Evolutionary conservation across 1,140 invertebrate species (phyloP).

Genomic region (Formica exsecta): DNA sequence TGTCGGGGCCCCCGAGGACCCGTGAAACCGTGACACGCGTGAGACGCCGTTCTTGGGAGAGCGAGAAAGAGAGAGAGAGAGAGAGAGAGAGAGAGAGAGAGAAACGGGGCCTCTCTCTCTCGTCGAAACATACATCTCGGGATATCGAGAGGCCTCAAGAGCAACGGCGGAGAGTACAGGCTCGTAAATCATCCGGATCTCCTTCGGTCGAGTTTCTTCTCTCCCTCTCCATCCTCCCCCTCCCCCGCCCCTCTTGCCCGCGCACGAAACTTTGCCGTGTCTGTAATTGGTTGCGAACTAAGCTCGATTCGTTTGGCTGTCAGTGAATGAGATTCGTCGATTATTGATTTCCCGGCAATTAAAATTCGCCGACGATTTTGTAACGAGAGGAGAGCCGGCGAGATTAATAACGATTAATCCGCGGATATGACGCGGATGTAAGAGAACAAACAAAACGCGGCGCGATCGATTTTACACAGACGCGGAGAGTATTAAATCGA

Average conservation of each 20-base stretch:
- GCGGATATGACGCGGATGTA: not conserved
- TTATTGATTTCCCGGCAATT: conserved; percentile 59
- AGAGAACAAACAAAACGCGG: not conserved
- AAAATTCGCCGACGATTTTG: conserved; percentile 31
- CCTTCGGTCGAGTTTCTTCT: conserved; percentile 58
- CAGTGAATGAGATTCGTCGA: conserved; percentile 6
- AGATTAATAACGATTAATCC: conserved; percentile 57
- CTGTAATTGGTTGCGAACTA: conserved; percentile 63
- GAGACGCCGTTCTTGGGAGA: not conserved
- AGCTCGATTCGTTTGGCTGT: conserved; percentile 49
- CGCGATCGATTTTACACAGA: not conserved
- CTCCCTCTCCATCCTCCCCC: not conserved
- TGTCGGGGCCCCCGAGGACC: conserved; percentile 29
- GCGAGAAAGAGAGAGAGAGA: too few species aligned
- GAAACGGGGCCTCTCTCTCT: not conserved
- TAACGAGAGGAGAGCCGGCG: not conserved
- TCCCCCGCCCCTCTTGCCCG: not conserved
- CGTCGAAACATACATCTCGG: conserved; percentile 24
- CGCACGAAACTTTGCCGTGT: not conserved
- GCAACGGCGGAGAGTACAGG: conserved; percentile 28
- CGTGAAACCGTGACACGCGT: conserved; percentile 26
- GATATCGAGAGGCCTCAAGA: conserved; percentile 59
- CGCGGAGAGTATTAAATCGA: conserved; percentile 8
- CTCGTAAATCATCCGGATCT: conserved; percentile 69
- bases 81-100: too few species aligned